Conservation (phyloP, 2,113 vertebrate species). For the Thamnophis sirtalis region DNA sequence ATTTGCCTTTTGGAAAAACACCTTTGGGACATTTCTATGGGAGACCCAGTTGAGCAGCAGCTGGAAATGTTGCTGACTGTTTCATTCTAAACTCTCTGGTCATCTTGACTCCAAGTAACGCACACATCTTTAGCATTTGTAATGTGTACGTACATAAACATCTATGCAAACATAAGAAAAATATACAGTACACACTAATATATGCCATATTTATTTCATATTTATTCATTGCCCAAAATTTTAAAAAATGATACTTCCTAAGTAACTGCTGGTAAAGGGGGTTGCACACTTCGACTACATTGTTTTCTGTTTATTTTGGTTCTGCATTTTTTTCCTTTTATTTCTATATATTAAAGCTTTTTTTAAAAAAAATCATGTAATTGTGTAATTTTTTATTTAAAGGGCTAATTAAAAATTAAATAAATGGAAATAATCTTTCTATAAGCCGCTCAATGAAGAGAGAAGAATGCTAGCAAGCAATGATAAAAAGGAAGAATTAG, state of each 20-base stretch:
- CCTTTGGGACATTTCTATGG: background rate
- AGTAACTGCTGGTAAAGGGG: background rate
- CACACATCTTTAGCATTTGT: background rate
- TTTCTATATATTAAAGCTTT: background rate
- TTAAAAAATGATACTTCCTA: background rate
- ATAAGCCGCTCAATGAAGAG: background rate
- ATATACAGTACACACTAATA: background rate
- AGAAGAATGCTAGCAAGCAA: background rate
- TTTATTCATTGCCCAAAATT: background rate
- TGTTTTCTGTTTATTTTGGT: background rate
- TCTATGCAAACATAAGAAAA: background rate
- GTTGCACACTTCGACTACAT: background rate
- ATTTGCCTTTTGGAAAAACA: background rate
- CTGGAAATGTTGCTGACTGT: background rate
- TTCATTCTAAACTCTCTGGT: background rate
- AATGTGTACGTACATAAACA: background rate
- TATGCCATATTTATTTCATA: background rate
- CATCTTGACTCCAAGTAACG: background rate
- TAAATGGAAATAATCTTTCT: background rate
- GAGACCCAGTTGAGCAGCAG: background rate
- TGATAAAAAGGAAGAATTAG: background rate
- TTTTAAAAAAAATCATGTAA: background rate
- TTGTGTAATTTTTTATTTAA: background rate
- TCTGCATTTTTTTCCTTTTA: background rate
- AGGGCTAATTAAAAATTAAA: background rate